Percentiles rank a stretch among this genome's conserved stretches.
phyloP scores from a whole-genome alignment of 1,140 invertebrate genomes.

The Berghia stephanieae region DNA sequence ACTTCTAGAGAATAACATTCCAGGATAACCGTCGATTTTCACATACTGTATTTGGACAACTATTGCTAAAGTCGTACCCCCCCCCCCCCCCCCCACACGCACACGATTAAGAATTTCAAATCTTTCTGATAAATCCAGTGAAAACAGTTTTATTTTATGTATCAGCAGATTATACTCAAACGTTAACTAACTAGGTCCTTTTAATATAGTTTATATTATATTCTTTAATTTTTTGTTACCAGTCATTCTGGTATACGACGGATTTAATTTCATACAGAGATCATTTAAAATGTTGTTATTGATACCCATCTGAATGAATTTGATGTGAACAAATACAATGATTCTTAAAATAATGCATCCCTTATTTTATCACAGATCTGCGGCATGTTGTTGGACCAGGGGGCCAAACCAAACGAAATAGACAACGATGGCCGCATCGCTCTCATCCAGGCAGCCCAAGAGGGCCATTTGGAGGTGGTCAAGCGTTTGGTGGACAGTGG shows the following conservation, averaged over 20 bases:
- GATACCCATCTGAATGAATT: not conserved
- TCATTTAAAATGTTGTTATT: too few relatives aligned
- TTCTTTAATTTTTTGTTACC: too few relatives aligned
- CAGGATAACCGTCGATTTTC: too few relatives aligned
- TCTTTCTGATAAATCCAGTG: not conserved
- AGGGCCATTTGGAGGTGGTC: constrained; percentile 62
- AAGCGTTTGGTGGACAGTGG: constrained; percentile 52
- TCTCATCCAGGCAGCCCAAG: constrained; percentile 64
- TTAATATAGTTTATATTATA: too few relatives aligned
- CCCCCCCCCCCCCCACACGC: not conserved
- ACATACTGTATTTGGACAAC: too few relatives aligned
- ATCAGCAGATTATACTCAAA: too few relatives aligned
- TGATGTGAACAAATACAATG: not conserved
- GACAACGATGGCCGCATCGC: constrained; percentile 78
- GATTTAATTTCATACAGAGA: too few relatives aligned
- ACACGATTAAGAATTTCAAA: not conserved
- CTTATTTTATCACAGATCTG: constrained; percentile 51
- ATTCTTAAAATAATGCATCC: not conserved
- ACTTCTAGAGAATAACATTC: too few relatives aligned
- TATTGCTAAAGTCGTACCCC: too few relatives aligned
- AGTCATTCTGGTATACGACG: too few relatives aligned
- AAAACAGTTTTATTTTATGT: too few relatives aligned
- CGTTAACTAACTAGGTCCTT: too few relatives aligned
- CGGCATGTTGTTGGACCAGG: constrained; percentile 85
- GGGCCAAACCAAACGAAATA: constrained; percentile 87